Evolutionary conservation across 2,888 invertebrate genomes (phyloP).

Genomic region (Drosophila peninsularis): DNA sequence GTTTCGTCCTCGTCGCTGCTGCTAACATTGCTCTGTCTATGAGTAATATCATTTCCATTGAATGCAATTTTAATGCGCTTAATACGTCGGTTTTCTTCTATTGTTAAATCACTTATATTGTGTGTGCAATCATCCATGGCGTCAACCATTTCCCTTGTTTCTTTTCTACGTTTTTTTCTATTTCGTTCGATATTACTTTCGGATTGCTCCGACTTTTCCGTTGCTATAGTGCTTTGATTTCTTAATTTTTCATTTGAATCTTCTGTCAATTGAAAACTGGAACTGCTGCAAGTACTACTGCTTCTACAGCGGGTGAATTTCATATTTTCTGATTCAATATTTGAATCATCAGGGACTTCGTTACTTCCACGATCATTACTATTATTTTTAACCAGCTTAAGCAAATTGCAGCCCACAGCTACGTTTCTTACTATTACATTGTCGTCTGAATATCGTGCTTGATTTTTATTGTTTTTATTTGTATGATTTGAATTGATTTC

Average conservation of each 20-base stretch:
- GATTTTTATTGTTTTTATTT: not conserved
- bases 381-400: constrained; percentile 46
- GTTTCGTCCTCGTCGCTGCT: constrained; percentile 50
- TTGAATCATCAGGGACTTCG: not conserved
- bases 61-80: constrained; percentile 72
- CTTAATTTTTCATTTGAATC: constrained; percentile 62
- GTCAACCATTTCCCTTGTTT: not conserved
- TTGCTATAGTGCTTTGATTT: constrained; percentile 29
- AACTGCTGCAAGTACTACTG: constrained; percentile 66
- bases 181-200: constrained; percentile 6
- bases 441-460: not conserved
- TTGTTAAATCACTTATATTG: not conserved
- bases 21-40: constrained; percentile 52
- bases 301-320: constrained; percentile 29
- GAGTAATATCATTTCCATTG: constrained; percentile 56
- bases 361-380: not conserved
- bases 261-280: constrained; percentile 63
- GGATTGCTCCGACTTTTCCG: not conserved
- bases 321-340: not conserved
- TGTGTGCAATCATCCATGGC: not conserved
- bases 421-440: not conserved
- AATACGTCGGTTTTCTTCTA: constrained; percentile 27
- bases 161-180: constrained; percentile 50
- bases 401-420: constrained; percentile 37
- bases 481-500: constrained; percentile 35